phyloP scores from a whole-genome alignment of 1,140 invertebrate genomes.

The Ostrea edulis region DNA sequence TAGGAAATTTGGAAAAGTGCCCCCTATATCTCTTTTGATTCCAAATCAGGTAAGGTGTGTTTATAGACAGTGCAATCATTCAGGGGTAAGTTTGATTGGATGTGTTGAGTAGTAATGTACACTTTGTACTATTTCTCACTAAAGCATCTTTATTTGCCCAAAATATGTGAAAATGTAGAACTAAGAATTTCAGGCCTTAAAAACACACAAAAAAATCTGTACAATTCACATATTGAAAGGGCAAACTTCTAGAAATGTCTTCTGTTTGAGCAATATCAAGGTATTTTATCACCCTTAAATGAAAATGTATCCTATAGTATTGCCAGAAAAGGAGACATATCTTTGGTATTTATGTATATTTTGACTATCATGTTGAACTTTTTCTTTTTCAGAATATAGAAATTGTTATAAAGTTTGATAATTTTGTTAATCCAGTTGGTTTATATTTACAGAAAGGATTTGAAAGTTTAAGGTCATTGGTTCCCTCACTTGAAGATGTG shows the following conservation, averaged over 20 bases:
- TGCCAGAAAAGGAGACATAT: background rate
- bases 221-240: background rate
- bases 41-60: background rate
- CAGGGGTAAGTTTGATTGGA: background rate
- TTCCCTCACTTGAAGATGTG: conserved; percentile 91
- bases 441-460: conserved; percentile 88
- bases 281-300: no score
- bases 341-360: background rate
- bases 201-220: background rate
- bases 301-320: background rate
- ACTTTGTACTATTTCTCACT: background rate
- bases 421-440: conserved; percentile 39
- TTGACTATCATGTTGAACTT: background rate
- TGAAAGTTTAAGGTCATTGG: conserved; percentile 93
- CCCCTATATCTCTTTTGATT: conserved; percentile 5
- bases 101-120: background rate
- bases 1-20: conserved; percentile 44
- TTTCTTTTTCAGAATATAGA: background rate
- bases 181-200: background rate
- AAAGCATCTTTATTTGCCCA: background rate
- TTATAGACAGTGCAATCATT: background rate
- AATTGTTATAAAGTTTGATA: background rate
- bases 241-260: background rate
- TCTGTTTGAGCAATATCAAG: background rate
- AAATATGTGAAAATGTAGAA: conserved; percentile 24